Conservation (phyloP, 1,140 invertebrate species). For the Medauroidea extradentata region DNA sequence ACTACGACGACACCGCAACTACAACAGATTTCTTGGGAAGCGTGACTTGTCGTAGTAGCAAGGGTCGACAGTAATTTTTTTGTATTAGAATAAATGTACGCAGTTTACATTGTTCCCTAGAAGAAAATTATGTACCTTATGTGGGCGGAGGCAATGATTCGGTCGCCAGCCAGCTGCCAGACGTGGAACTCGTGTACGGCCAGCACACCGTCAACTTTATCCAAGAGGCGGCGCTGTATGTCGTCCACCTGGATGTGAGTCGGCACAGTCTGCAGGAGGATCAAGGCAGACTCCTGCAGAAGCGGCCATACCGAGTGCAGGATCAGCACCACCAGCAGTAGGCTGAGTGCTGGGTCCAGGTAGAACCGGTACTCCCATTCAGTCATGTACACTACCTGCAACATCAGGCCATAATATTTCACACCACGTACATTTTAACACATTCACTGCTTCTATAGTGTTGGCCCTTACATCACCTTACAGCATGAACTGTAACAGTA, state of each 20-base stretch:
- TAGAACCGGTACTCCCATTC: slow-evolving; percentile 57
- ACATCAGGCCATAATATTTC: not conserved
- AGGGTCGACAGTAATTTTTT: too few species aligned
- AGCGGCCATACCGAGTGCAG: slow-evolving; percentile 81
- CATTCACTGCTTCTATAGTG: too few species aligned
- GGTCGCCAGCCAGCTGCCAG: slow-evolving; percentile 87
- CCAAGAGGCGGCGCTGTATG: slow-evolving; percentile 76
- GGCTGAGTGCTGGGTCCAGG: slow-evolving; percentile 90
- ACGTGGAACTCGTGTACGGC: slow-evolving; percentile 94
- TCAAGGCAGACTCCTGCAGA: slow-evolving; percentile 80
- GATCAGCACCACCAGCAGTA: slow-evolving; percentile 75
- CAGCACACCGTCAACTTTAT: slow-evolving; percentile 83
- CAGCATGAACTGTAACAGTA: too few species aligned
- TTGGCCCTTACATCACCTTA: too few species aligned
- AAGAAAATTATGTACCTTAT: too few species aligned
- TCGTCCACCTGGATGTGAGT: slow-evolving; percentile 89
- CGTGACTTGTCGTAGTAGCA: too few species aligned
- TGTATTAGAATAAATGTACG: too few species aligned
- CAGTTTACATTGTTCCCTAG: too few species aligned
- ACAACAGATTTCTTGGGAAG: too few species aligned
- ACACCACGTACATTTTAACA: too few species aligned
- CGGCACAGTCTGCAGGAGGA: slow-evolving; percentile 86
- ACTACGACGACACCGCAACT: too few species aligned
- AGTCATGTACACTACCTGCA: slow-evolving; percentile 14
- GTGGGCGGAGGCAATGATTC: slow-evolving; percentile 90